Percentiles rank a stretch among this genome's conserved stretches.
Evolutionary conservation across 2,888 invertebrate genomes (phyloP).

Genomic region (Leistus spinibarbis): DNA sequence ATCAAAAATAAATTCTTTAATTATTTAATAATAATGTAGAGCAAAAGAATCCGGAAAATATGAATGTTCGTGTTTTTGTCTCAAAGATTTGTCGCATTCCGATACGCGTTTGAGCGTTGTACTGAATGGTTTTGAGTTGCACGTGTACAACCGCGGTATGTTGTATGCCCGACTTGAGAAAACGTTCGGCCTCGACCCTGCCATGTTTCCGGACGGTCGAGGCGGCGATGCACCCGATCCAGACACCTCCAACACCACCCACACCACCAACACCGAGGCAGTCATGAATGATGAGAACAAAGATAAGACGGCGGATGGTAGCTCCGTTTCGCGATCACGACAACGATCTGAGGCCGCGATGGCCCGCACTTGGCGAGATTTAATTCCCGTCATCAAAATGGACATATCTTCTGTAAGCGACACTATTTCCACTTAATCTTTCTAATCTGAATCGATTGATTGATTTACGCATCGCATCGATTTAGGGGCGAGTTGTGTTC

Average conservation of each 20-base stretch:
- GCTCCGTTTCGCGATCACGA: neutral
- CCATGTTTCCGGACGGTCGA: slow-evolving; percentile 67
- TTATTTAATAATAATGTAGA: too few species aligned
- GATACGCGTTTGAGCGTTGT: slow-evolving; percentile 90
- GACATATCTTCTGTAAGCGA: slow-evolving; percentile 74
- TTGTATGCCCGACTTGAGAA: slow-evolving; percentile 87
- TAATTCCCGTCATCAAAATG: slow-evolving; percentile 95
- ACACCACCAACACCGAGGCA: slow-evolving; percentile 6
- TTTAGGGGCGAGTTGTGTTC: slow-evolving; percentile 75
- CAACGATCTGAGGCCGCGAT: slow-evolving; percentile 79
- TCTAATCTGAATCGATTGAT: neutral
- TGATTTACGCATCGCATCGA: slow-evolving; percentile 68
- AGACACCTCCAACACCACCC: neutral
- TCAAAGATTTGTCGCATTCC: slow-evolving; percentile 88
- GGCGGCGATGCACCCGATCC: slow-evolving; percentile 35
- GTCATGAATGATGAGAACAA: slow-evolving; percentile 68
- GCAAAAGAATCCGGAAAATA: too few species aligned
- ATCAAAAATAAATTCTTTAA: too few species aligned
- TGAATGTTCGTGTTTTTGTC: too few species aligned
- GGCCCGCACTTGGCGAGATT: slow-evolving; percentile 91
- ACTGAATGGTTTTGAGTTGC: slow-evolving; percentile 92
- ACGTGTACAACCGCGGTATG: slow-evolving; percentile 91
- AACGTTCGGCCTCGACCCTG: slow-evolving; percentile 82
- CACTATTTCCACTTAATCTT: neutral
- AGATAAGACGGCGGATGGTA: slow-evolving; percentile 42